Percentiles rank a stretch among this genome's conserved stretches.
phyloP scores from a whole-genome alignment of 2,797 vertebrate species.

The Rhynchonycteris naso region DNA sequence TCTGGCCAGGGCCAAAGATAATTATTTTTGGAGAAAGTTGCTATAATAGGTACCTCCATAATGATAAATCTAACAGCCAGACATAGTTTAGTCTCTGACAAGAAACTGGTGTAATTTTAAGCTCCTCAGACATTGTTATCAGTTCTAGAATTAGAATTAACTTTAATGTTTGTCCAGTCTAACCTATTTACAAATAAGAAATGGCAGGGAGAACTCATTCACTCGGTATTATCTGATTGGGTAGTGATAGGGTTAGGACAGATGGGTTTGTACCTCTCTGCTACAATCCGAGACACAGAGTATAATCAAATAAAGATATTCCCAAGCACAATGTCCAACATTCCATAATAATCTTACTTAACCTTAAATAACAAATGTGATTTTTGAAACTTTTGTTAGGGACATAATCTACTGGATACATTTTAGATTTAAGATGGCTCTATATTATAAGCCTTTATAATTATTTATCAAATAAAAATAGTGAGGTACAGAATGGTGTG shows the following conservation, averaged over 20 bases:
- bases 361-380: background rate
- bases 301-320: background rate
- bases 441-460: background rate
- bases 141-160: constrained; percentile 5
- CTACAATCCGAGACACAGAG: background rate
- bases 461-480: constrained; percentile 7
- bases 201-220: background rate
- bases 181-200: background rate
- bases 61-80: background rate
- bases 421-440: background rate
- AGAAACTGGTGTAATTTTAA: background rate
- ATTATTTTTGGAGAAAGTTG: constrained; percentile 9
- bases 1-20: background rate
- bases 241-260: background rate
- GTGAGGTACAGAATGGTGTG: background rate
- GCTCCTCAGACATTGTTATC: background rate
- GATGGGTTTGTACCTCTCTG: background rate
- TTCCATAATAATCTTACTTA: background rate
- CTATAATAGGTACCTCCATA: background rate
- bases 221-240: background rate
- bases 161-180: background rate
- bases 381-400: background rate
- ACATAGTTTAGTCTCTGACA: background rate
- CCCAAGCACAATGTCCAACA: background rate
- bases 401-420: background rate